Base-by-base conservation (phyloP, 2,797 vertebrate genomes). In the Acanthornis magna region DNA sequence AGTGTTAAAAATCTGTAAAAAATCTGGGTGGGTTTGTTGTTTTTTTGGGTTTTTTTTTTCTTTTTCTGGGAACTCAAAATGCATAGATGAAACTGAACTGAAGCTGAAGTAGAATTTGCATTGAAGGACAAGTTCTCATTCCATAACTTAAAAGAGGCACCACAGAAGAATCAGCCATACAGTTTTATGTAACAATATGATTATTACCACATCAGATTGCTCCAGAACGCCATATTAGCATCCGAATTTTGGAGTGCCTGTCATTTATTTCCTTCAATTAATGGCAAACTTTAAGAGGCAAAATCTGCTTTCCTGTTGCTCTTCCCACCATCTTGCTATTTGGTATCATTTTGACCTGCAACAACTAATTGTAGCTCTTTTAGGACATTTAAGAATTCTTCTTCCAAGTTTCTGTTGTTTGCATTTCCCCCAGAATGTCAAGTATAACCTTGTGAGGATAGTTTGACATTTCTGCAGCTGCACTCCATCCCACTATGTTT, bases 391-490 rank as follows among this genome's bases (percentile, higher is more conserved):
- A 89, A 51, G 66, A 89, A 79, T 93, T 75, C 47, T 72, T 94
- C 65, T 78, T 94, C 85, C 82, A 91, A 90, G 73, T 76, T 96
- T 92, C 81, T 88, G 58, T 85, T 93, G 85, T 96, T 94, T 95
- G 82, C 32, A 22, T 95, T 94, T 95, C 45, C 79, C 60, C 32
- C 19, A 30, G 94, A 96, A 93, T 95, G 85, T 94, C 85, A 84
- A 79, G 79, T 88, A 43, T 93, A 93, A 93, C 92, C 89, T 95
- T 91, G 80, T 90, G 95, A 94, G 91, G 76, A 93, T 92, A 88
- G 87, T 73, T 55, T 93, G 95, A 93, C 95, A 89, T 96, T 96
- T 96, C 70, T 88, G 82, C 93, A 96, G 91, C 91, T 96, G 93
- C 51, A 84, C 45, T 93, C 54, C 66, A 89, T 94, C 79, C 73